A percentile compares a stretch with the other conserved stretches of the same genome.
Evolutionary conservation across 1,140 invertebrate species (phyloP).

Genomic region (Drosophila pectinifera): DNA sequence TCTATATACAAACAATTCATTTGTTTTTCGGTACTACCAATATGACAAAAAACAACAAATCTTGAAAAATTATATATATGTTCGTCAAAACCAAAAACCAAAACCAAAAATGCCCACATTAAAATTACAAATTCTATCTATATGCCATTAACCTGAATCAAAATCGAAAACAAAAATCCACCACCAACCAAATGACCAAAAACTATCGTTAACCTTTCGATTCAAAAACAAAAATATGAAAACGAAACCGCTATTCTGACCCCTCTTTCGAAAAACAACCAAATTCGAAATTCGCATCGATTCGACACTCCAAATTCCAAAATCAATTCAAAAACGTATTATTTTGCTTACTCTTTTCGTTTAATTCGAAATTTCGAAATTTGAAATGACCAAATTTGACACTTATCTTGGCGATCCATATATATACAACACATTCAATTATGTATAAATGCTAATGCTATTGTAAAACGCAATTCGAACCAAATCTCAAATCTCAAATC

Average conservation of each 20-base stretch:
- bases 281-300: slow-evolving; percentile 69
- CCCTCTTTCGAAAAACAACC: slow-evolving; percentile 50
- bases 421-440: slow-evolving; percentile 72
- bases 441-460: slow-evolving; percentile 57
- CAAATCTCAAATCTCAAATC: slow-evolving; percentile 23
- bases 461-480: slow-evolving; percentile 60
- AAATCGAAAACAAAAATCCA: slow-evolving; percentile 56
- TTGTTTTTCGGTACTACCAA: slow-evolving; percentile 79
- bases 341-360: slow-evolving; percentile 40
- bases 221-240: slow-evolving; percentile 58
- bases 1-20: slow-evolving; percentile 72
- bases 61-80: slow-evolving; percentile 85
- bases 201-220: slow-evolving; percentile 64
- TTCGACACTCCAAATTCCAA: slow-evolving; percentile 60
- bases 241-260: slow-evolving; percentile 47
- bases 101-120: slow-evolving; percentile 49
- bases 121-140: slow-evolving; percentile 56
- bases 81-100: slow-evolving; percentile 79
- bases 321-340: slow-evolving; percentile 58
- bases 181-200: slow-evolving; percentile 59
- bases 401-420: slow-evolving; percentile 84
- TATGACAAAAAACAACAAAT: slow-evolving; percentile 58
- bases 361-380: slow-evolving; percentile 30
- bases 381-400: slow-evolving; percentile 69
- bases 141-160: slow-evolving; percentile 53